Evolutionary conservation across 1,140 invertebrate species (phyloP), one percentile per base, ranked within the genome.

Genomic region (Vanessa atalanta): DNA sequence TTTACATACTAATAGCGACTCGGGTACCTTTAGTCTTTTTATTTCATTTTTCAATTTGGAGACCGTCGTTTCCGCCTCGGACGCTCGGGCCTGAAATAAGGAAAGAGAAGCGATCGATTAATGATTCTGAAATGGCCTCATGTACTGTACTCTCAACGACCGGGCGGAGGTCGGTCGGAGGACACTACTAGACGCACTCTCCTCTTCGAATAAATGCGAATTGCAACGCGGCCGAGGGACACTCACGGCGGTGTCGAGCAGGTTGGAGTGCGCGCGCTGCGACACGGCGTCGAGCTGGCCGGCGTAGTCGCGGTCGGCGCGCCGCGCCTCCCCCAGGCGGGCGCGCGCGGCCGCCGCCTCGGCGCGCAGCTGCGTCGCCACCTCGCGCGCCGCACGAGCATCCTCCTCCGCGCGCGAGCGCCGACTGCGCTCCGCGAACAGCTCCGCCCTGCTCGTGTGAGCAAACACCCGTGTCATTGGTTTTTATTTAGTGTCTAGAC

Each of bases 41-140:
- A 93, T 85, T 86, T 91, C 83, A 75, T 77, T 85, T 72, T 83
- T 88, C 64, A 93, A 76, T 72, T 81, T 83, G 13, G 79, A 72
- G 48, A 89, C 81, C 4, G 74, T 82, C 48, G 66, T 69, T 31
- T 90, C 90, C 9, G 84, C 75, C 15, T 83, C 82, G 3, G 75
- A 63, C 8, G 80, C 65, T 65, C 84, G 74, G 20, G 73, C 79
- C 88, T 90, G 79, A 43, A 82, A 84, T 71, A 47, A 57, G 47
- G 66, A 65, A 43, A 11, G 37, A 43, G 37, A 43, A 9, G 2
- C 13, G 14, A 15, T 50, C 14, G 6, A 14, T 31, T 31, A 31
- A 31, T 31, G 26, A 31, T 31, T 31, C 26, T 31, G 3, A 31
- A 31, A 31, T 2, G 3, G 26, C 2, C 26, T 31, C 1, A 31